These are phyloP conservation scores for Australoheros scitulus DNA, from an alignment of 2,113 vertebrate species.

Conservation along the genomic window DNA sequence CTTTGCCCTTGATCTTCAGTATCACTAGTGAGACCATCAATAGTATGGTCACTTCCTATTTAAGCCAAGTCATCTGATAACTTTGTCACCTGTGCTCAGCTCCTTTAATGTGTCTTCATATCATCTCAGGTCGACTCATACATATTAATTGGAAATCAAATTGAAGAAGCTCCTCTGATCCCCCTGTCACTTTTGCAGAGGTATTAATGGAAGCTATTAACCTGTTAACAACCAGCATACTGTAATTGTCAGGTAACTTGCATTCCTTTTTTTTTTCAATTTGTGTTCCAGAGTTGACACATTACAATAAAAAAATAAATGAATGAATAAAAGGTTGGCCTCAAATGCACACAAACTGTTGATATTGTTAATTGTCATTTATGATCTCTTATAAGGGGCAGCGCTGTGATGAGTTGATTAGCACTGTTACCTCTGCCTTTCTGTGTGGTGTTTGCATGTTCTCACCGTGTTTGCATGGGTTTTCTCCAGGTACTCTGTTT, in stretches of 20 bases:
- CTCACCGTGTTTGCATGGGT: no score
- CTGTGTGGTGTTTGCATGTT: no score
- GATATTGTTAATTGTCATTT: not conserved
- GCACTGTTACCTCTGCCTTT: no score
- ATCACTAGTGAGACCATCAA: slow-evolving; percentile 39
- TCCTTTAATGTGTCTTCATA: slow-evolving; percentile 65
- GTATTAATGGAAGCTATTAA: slow-evolving; percentile 73
- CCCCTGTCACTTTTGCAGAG: slow-evolving; percentile 49
- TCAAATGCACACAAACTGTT: slow-evolving; percentile 9
- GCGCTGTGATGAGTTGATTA: no score
- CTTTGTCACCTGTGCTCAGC: slow-evolving; percentile 57
- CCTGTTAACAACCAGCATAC: slow-evolving; percentile 63
- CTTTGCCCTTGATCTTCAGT: slow-evolving; percentile 14
- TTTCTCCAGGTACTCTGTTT: no score
- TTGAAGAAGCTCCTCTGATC: slow-evolving; percentile 52
- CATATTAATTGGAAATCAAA: slow-evolving; percentile 75
- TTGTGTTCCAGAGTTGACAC: slow-evolving; percentile 40
- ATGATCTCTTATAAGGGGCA: not conserved
- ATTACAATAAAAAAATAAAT: slow-evolving; percentile 1
- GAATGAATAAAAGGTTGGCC: slow-evolving; percentile 8
- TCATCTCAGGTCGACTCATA: slow-evolving; percentile 58
- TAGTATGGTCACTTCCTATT: slow-evolving; percentile 49
- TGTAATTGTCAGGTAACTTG: slow-evolving; percentile 57
- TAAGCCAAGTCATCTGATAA: slow-evolving; percentile 62
- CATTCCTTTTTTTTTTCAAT: slow-evolving; percentile 60